A percentile compares a stretch with the other conserved stretches of the same genome.
Conservation (phyloP, 2,888 invertebrate species). For the Parnassius glacialis region DNA sequence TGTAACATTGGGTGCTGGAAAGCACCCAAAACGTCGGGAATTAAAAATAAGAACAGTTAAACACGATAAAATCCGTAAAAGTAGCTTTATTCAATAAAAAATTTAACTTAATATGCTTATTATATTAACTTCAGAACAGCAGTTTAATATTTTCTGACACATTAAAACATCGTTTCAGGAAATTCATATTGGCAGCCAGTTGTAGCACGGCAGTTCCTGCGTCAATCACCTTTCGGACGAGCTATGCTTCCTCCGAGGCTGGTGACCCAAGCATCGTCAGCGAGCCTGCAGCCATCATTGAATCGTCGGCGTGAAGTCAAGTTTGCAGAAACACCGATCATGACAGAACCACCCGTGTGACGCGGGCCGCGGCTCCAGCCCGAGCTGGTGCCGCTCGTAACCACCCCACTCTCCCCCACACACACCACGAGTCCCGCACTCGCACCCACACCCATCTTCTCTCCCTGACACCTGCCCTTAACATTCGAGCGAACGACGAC, state of each 20-base stretch:
- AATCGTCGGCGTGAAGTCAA: slow-evolving; percentile 70
- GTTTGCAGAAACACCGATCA: slow-evolving; percentile 65
- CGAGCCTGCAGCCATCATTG: slow-evolving; percentile 71
- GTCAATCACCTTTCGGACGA: slow-evolving; percentile 83
- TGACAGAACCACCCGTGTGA: slow-evolving; percentile 66
- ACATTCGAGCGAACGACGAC: slow-evolving; percentile 52
- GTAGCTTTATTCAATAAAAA: too few species aligned
- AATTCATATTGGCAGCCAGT: slow-evolving; percentile 85
- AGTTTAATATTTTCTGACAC: too few species aligned
- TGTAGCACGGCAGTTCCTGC: slow-evolving; percentile 86
- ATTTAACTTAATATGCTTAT: too few species aligned
- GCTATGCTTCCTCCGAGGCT: slow-evolving; percentile 51
- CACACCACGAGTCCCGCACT: slow-evolving; percentile 32
- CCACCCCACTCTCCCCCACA: slow-evolving; percentile 42
- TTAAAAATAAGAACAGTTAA: too few species aligned
- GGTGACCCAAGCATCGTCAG: slow-evolving; percentile 65
- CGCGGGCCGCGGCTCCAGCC: slow-evolving; percentile 78
- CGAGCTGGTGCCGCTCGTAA: slow-evolving; percentile 77
- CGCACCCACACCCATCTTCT: slow-evolving; percentile 27
- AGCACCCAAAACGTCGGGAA: too few species aligned
- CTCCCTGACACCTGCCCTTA: slow-evolving; percentile 55
- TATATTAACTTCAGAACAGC: too few species aligned
- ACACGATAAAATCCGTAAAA: too few species aligned
- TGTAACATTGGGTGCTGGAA: too few species aligned
- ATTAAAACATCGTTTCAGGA: slow-evolving; percentile 40